phyloP scores from a whole-genome alignment of 2,797 vertebrate species.

The Cossypha polioptera region DNA sequence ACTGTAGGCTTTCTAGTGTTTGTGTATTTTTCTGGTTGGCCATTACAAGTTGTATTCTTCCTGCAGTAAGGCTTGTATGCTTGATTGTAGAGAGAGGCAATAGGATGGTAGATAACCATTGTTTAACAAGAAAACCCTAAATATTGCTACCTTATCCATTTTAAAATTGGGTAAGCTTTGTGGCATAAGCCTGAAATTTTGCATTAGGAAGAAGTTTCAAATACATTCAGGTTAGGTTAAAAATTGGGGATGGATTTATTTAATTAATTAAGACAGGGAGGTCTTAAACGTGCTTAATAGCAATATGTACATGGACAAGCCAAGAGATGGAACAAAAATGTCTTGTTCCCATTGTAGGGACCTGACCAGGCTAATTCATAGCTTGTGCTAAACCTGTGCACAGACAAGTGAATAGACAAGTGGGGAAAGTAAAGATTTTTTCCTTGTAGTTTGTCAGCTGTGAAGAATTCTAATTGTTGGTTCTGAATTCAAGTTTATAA shows the following conservation, averaged over 20 bases:
- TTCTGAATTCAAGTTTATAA: not conserved
- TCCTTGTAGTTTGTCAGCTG: not conserved
- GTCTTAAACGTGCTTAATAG: not conserved
- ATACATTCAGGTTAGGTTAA: not conserved
- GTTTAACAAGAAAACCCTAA: conserved; percentile 62
- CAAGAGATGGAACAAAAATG: not conserved
- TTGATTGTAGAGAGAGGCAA: conserved; percentile 48
- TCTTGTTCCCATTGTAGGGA: rapidly evolving
- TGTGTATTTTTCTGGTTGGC: conserved; percentile 40
- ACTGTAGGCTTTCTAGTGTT: conserved; percentile 12
- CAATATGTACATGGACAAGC: not conserved
- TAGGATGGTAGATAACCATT: conserved; percentile 56
- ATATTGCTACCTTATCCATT: conserved; percentile 48
- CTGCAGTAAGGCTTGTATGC: conserved; percentile 31
- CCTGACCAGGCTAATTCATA: not conserved
- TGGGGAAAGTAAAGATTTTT: not conserved
- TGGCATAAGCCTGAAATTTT: not conserved
- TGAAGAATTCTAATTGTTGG: not conserved
- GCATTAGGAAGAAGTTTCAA: not conserved
- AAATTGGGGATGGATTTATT: not conserved
- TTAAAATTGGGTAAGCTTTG: not conserved
- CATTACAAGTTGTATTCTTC: not conserved
- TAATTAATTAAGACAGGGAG: not conserved
- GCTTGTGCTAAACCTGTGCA: not conserved
- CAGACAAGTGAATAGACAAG: not conserved